Evolutionary conservation across 2,113 vertebrate species (phyloP).

Genomic region (Lepus timidus): DNA sequence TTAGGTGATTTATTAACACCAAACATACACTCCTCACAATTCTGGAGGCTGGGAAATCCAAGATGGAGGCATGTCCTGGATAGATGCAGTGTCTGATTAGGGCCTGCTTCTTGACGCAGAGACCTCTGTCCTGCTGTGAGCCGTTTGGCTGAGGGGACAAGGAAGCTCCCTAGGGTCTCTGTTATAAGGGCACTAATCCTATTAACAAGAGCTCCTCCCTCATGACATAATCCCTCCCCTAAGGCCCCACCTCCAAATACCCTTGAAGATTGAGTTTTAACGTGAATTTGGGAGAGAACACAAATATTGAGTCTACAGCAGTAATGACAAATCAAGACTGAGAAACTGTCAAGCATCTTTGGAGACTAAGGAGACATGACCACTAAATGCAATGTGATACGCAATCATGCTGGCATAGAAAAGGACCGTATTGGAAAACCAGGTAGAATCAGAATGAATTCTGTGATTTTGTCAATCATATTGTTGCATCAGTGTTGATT

Average conservation of each 20-base stretch:
- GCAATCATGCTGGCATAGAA: not conserved
- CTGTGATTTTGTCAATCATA: not conserved
- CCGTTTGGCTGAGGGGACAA: not conserved
- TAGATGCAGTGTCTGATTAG: not conserved
- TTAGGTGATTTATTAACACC: not conserved
- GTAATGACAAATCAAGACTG: not conserved
- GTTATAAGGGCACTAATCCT: not conserved
- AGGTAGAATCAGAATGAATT: not conserved
- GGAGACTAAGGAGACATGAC: not conserved
- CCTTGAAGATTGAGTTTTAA: not conserved
- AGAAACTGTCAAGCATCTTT: not conserved
- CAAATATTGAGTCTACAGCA: not conserved
- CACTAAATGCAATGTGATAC: not conserved
- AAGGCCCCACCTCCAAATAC: not conserved
- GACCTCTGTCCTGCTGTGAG: not conserved
- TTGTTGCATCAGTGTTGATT: not conserved
- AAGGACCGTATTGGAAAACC: not conserved
- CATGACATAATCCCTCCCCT: not conserved
- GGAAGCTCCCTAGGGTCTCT: not conserved
- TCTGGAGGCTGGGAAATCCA: not conserved
- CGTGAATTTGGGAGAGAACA: too few species aligned
- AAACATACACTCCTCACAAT: not conserved
- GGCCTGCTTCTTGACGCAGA: not conserved
- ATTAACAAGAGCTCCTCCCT: not conserved
- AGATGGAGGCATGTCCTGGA: not conserved